phyloP scores from a whole-genome alignment of 2,113 vertebrate species.

The Lepus americanus region DNA sequence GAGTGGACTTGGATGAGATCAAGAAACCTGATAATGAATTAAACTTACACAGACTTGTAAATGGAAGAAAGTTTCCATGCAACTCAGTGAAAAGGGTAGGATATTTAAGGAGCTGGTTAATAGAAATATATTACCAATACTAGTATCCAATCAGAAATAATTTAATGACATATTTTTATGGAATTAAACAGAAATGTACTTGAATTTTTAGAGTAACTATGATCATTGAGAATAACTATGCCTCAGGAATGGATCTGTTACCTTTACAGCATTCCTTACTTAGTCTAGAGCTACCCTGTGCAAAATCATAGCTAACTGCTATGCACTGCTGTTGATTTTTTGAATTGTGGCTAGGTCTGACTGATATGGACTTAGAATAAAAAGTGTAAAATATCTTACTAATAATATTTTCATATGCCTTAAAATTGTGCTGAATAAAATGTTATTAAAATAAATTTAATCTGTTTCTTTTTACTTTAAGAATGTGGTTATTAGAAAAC shows the following conservation, averaged over 20 bases:
- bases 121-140: neutral
- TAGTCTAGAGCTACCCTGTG: neutral
- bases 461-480: constrained; percentile 30
- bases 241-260: neutral
- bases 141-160: neutral
- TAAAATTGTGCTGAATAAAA: neutral
- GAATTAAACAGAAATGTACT: neutral
- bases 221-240: neutral
- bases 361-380: neutral
- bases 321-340: neutral
- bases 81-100: neutral
- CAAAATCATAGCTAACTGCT: neutral
- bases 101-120: neutral
- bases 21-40: neutral
- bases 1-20: neutral
- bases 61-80: neutral
- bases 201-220: neutral
- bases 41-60: neutral
- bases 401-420: neutral
- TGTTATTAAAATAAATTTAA: constrained; percentile 7
- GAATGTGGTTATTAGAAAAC: neutral
- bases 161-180: neutral
- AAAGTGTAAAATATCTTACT: neutral
- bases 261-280: neutral
- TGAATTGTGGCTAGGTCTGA: neutral